phyloP scores from a whole-genome alignment of 2,113 vertebrate genomes.

The Oriolus oriolus region DNA sequence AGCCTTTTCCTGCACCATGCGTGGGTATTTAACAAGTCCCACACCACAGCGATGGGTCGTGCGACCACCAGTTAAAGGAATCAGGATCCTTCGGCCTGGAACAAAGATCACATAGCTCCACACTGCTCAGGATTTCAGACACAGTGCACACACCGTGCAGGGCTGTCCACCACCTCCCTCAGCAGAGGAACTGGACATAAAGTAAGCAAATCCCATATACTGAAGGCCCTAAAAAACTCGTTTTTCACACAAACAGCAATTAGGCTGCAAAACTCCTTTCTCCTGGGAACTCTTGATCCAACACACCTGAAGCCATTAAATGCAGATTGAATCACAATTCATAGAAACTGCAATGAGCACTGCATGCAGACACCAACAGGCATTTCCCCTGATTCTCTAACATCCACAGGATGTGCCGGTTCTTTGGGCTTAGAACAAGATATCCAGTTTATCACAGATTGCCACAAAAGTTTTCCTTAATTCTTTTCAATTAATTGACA shows the following conservation, averaged over 20 bases:
- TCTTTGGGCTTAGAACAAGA: neutral
- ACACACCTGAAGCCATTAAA: neutral
- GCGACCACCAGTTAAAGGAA: neutral
- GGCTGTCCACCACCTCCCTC: neutral
- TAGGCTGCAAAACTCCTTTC: neutral
- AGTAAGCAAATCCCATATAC: neutral
- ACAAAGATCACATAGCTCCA: neutral
- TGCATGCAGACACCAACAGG: neutral
- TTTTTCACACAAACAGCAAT: neutral
- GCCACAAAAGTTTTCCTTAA: neutral
- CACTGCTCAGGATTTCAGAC: neutral
- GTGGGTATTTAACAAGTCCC: fast-evolving
- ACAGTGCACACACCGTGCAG: fast-evolving
- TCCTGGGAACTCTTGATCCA: neutral
- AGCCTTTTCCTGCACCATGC: neutral
- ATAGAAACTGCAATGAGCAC: neutral
- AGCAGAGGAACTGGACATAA: neutral
- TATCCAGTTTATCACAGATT: neutral
- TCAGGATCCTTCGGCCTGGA: neutral
- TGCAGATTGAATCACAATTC: neutral
- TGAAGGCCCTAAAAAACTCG: neutral
- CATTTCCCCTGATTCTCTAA: neutral
- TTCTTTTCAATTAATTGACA: neutral
- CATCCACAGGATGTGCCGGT: neutral
- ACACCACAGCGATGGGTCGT: neutral